Percentiles rank a stretch among this genome's conserved stretches.
These are phyloP conservation scores for Drosophila simulans DNA, from an alignment of 1,140 invertebrate species.

Conservation along the genomic window DNA sequence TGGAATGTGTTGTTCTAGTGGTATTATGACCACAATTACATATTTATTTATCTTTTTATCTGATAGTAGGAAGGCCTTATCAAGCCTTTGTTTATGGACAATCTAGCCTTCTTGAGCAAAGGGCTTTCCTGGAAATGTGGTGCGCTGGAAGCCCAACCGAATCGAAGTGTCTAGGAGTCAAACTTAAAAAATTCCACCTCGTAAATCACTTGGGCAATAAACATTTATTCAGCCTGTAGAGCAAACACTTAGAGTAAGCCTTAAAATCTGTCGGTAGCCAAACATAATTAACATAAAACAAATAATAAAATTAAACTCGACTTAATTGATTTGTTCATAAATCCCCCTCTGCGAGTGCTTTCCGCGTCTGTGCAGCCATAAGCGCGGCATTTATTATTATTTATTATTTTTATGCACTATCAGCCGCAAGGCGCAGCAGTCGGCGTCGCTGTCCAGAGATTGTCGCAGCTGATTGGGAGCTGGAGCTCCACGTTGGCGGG, in stretches of 20 bases:
- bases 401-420: constrained; percentile 62
- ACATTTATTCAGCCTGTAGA: constrained; percentile 51
- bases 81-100: constrained; percentile 35
- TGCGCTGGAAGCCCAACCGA: constrained; percentile 5
- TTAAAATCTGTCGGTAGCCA: constrained; percentile 48
- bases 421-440: constrained; percentile 41
- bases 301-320: constrained; percentile 60
- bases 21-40: constrained; percentile 69
- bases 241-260: constrained; percentile 49
- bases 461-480: constrained; percentile 62
- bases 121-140: constrained; percentile 34
- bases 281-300: constrained; percentile 72
- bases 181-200: constrained; percentile 16
- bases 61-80: constrained; percentile 39
- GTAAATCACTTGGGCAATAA: constrained; percentile 66
- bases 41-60: constrained; percentile 65
- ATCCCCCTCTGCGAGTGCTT: constrained; percentile 32
- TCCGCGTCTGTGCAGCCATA: not conserved
- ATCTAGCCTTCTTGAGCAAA: constrained; percentile 27
- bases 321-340: constrained; percentile 66
- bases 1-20: constrained; percentile 27
- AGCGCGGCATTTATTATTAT: constrained; percentile 30
- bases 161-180: constrained; percentile 1
- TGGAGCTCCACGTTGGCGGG: constrained; percentile 37
- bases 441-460: constrained; percentile 50